These are phyloP conservation scores for Brachyhypopomus occidentalis DNA, from an alignment of 2,113 vertebrate species.

Conservation along the genomic window DNA sequence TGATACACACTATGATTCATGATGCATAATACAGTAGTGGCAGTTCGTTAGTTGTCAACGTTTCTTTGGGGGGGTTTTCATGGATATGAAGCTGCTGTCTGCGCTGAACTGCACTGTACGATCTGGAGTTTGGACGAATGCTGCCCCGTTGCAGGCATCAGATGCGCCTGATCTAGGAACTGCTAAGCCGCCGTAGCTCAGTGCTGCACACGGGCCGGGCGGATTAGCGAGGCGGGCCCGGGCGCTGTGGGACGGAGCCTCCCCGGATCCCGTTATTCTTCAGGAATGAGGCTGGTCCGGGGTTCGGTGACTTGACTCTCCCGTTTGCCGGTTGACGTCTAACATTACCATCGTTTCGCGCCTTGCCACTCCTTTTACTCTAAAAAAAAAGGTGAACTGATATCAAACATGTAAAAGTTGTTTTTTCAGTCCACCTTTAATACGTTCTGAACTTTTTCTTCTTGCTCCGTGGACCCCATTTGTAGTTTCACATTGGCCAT, in stretches of 20 bases:
- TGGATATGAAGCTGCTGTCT: too few relatives aligned
- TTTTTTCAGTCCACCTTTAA: too few relatives aligned
- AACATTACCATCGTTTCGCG: background rate
- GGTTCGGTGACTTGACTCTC: background rate
- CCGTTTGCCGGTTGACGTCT: too few relatives aligned
- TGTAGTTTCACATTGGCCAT: background rate
- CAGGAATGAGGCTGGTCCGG: background rate
- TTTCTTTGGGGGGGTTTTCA: too few relatives aligned
- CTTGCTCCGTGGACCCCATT: background rate
- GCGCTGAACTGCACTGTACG: background rate
- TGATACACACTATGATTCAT: too few relatives aligned
- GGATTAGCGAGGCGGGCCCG: conserved; percentile 12
- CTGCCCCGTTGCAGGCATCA: background rate
- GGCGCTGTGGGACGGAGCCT: background rate
- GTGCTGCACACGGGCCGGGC: background rate
- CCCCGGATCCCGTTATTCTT: background rate
- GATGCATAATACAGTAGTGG: too few relatives aligned
- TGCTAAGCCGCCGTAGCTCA: background rate
- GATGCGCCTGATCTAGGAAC: background rate
- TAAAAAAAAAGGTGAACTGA: too few relatives aligned
- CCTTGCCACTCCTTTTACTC: too few relatives aligned
- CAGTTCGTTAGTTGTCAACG: too few relatives aligned
- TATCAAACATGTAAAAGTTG: too few relatives aligned
- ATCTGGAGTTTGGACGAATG: background rate
- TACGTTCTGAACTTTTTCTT: background rate